Evolutionary conservation across 2,888 invertebrate species (phyloP).

Genomic region (Pantelozetes paolii): DNA sequence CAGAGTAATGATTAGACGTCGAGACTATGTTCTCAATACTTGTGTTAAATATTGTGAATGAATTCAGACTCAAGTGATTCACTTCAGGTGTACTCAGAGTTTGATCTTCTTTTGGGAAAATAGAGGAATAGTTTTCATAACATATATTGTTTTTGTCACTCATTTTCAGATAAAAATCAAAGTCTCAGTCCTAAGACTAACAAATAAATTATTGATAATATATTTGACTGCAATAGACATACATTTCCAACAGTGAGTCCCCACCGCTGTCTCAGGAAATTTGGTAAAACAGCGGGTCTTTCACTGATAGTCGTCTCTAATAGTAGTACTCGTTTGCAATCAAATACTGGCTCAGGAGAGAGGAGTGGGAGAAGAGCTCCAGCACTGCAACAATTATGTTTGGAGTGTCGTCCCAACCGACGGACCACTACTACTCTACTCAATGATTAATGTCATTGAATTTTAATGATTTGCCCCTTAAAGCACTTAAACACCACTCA

Average conservation of each 20-base stretch:
- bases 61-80: not conserved
- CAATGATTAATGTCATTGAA: slow-evolving; percentile 15
- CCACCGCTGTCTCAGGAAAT: not conserved
- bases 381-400: not conserved
- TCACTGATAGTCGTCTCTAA: not conserved
- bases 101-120: not conserved
- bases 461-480: slow-evolving; percentile 4
- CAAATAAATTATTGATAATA: slow-evolving; percentile 23
- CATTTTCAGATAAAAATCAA: slow-evolving; percentile 14
- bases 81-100: not conserved
- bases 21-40: slow-evolving; percentile 6
- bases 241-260: slow-evolving; percentile 1
- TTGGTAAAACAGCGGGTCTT: not conserved
- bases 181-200: not conserved
- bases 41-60: not conserved
- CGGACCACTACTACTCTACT: not conserved
- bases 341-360: slow-evolving; percentile 2
- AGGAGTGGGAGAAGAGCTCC: not conserved
- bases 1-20: slow-evolving; percentile 10
- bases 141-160: not conserved
- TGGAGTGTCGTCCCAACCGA: slow-evolving; percentile 6
- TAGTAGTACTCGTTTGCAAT: slow-evolving; percentile 9
- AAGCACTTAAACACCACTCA: not conserved
- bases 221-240: not conserved
- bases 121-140: slow-evolving; percentile 2